Evolutionary conservation across 2,797 vertebrate genomes (phyloP).

Genomic region (Labeo calbasu): DNA sequence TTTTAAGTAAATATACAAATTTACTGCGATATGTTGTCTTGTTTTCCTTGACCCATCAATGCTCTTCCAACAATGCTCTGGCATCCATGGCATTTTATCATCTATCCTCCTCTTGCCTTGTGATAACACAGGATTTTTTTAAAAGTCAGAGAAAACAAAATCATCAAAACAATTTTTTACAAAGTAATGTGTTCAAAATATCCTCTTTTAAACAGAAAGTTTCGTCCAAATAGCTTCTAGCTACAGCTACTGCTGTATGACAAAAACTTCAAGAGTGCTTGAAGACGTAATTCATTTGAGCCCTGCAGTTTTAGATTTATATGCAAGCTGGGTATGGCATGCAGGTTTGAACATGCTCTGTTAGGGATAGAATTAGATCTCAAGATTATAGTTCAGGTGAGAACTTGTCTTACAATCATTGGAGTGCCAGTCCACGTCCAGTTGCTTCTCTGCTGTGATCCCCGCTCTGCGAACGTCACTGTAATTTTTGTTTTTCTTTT

Average conservation of each 20-base stretch:
- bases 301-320: constrained; percentile 30
- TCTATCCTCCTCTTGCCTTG: constrained; percentile 45
- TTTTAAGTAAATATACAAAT: neutral
- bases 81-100: constrained; percentile 30
- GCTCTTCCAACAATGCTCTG: constrained; percentile 34
- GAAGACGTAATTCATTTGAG: constrained; percentile 27
- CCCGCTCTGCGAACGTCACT: neutral
- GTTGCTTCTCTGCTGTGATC: constrained; percentile 23
- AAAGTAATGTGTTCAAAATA: neutral
- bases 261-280: constrained; percentile 2
- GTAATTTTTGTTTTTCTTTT: constrained; percentile 18
- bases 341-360: constrained; percentile 53
- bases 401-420: constrained; percentile 36
- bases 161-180: neutral
- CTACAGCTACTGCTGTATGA: neutral
- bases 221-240: neutral
- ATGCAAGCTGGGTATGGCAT: constrained; percentile 21
- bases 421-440: constrained; percentile 23
- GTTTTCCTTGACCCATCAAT: neutral
- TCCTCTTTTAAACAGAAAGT: neutral
- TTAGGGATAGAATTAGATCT: constrained; percentile 52
- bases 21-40: neutral
- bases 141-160: neutral
- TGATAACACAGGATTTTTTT: constrained; percentile 40
- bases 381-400: constrained; percentile 46